Base-by-base conservation (phyloP, 2,888 invertebrate species). In the Halocaridina rubra region DNA sequence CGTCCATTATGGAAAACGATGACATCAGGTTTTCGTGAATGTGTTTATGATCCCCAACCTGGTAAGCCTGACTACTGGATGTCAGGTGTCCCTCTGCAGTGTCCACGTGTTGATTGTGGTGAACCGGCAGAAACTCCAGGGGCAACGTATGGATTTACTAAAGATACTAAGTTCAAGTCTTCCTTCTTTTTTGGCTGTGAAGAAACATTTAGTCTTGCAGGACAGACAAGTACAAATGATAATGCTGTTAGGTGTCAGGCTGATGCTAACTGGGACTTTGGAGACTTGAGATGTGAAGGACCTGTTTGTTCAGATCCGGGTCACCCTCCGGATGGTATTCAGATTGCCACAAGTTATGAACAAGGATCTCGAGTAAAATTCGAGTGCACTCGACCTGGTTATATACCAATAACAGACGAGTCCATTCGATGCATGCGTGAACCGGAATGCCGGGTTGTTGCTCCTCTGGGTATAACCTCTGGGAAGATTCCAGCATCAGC, bases 241-340 rank as follows among this genome's bases (percentile, higher is more conserved):
- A 97, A 97, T 90, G 95, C 96, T 13, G 98, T 99, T 0, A 93
- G 92, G 82, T 90, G 89, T 46, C 80, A 80, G 76, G 95, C 95
- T 0, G 97, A 97, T 90, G 97, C 97, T 1, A 95, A 96, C 86
- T 99, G 99, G 99, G 98, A 98, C 92, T 98, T 98, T 90, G 98
- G 98, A 32, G 97, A 97, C 90, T 92, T 99, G 75, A 93, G 97
- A 79, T 99, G 99, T 90, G 98, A 98, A 92, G 98, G 98, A 24
- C 98, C 98, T 2, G 98, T 98, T 1, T 98, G 98, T 91, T 96
- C 96, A 91, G 98, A 98, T 91, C 98, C 98, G 0, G 97, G 98
- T 0, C 93, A 97, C 89, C 98, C 98, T 0, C 95, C 96, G 86
- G 98, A 98, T 91, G 98, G 98, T 27, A 93, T 93, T 88, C 98